phyloP scores from a whole-genome alignment of 2,888 invertebrate genomes.

The Sycophila texana region DNA sequence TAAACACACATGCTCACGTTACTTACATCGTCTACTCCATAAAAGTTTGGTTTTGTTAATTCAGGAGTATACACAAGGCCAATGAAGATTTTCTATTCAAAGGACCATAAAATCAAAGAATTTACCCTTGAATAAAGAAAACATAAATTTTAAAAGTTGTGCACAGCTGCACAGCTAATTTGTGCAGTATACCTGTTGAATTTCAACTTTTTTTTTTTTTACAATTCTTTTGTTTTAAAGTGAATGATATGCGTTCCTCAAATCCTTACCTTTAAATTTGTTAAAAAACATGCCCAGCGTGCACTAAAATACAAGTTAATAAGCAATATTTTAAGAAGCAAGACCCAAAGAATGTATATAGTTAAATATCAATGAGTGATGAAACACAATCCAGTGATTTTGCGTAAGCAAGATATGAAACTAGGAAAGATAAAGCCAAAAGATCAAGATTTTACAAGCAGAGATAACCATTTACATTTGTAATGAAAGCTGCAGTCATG shows the following conservation, averaged over 20 bases:
- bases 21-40: slow-evolving; percentile 42
- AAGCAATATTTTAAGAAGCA: slow-evolving; percentile 17
- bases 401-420: slow-evolving; percentile 27
- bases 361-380: slow-evolving; percentile 30
- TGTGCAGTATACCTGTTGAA: slow-evolving; percentile 20
- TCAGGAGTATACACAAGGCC: slow-evolving; percentile 36
- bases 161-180: not conserved
- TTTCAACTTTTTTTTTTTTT: slow-evolving; percentile 7
- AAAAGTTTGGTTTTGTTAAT: slow-evolving; percentile 27
- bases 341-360: slow-evolving; percentile 9
- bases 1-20: slow-evolving; percentile 56
- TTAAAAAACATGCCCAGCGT: slow-evolving; percentile 32
- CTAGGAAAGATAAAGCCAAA: slow-evolving; percentile 12
- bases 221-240: not conserved
- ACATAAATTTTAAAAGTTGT: not conserved
- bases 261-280: slow-evolving; percentile 47
- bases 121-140: slow-evolving; percentile 9
- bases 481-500: not conserved
- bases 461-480: slow-evolving; percentile 17
- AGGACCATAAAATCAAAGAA: slow-evolving; percentile 6
- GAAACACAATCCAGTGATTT: slow-evolving; percentile 19
- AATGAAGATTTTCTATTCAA: slow-evolving; percentile 30
- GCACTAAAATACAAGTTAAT: slow-evolving; percentile 4
- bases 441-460: not conserved
- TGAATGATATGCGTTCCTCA: slow-evolving; percentile 10